Percentiles rank a stretch among this genome's conserved stretches.
Evolutionary conservation across 2,888 invertebrate genomes (phyloP).

Genomic region (Epicampocera succincta): DNA sequence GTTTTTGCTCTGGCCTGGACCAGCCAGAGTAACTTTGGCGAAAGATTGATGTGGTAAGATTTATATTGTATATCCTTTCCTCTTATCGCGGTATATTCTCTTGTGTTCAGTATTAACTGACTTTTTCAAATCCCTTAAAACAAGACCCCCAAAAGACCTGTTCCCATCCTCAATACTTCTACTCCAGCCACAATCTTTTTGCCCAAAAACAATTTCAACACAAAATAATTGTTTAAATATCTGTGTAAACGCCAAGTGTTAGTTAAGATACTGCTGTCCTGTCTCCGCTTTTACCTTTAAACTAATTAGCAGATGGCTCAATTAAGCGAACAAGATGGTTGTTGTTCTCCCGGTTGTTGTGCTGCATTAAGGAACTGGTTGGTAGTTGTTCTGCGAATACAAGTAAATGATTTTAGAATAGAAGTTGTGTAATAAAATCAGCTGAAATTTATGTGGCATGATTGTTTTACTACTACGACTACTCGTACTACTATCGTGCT

Average conservation of each 20-base stretch:
- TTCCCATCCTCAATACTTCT: conserved; percentile 4
- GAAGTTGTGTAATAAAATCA: conserved; percentile 61
- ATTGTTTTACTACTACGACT: conserved; percentile 41
- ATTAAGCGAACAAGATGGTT: conserved; percentile 75
- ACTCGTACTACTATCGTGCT: conserved; percentile 2
- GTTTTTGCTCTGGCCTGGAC: too few relatives aligned
- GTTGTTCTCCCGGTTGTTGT: conserved; percentile 70
- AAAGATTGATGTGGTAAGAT: too few relatives aligned
- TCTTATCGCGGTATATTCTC: too few relatives aligned
- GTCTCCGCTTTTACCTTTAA: conserved; percentile 31
- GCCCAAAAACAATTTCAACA: conserved; percentile 9
- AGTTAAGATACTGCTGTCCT: conserved; percentile 38
- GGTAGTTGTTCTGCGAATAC: conserved; percentile 13
- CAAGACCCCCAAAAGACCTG: background rate
- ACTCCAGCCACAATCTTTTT: background rate
- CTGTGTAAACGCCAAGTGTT: conserved; percentile 22
- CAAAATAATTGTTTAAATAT: conserved; percentile 32
- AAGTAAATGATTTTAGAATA: conserved; percentile 35
- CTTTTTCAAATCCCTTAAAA: too few relatives aligned
- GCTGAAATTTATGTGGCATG: conserved; percentile 57
- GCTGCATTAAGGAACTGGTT: background rate
- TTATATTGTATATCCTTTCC: too few relatives aligned
- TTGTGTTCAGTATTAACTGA: too few relatives aligned
- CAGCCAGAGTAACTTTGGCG: too few relatives aligned
- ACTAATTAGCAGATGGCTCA: conserved; percentile 76